phyloP scores from a whole-genome alignment of 2,888 invertebrate species.

The Hirtodrosophila histrioides region DNA sequence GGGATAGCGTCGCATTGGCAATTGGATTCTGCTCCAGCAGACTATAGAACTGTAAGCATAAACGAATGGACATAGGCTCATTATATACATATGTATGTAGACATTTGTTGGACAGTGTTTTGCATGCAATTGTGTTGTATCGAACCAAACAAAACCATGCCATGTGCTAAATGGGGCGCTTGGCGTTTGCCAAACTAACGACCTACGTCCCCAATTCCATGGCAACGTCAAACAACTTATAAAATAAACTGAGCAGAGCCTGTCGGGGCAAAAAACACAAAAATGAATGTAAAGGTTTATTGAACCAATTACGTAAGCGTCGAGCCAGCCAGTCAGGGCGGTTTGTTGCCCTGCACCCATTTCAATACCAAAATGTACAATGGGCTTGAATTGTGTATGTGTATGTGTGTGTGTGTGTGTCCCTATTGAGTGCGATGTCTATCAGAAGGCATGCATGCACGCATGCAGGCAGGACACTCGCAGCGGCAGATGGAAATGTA shows the following conservation, averaged over 20 bases:
- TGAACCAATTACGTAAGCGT: constrained; percentile 76
- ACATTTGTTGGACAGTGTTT: constrained; percentile 25
- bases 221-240: constrained; percentile 70
- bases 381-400: constrained; percentile 34
- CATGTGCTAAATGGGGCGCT: constrained; percentile 21
- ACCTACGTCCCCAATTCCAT: constrained; percentile 56
- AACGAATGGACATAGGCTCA: constrained; percentile 3
- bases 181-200: constrained; percentile 56
- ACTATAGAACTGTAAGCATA: constrained; percentile 88
- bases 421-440: constrained; percentile 30
- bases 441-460: constrained; percentile 19
- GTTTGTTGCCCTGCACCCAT: constrained; percentile 34
- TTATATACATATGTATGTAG: constrained; percentile 4
- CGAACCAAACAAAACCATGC: constrained; percentile 53
- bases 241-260: constrained; percentile 28
- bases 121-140: constrained; percentile 29
- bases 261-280: constrained; percentile 10
- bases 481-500: constrained; percentile 57
- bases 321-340: constrained; percentile 5
- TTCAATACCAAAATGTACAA: constrained; percentile 22
- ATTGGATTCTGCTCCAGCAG: constrained; percentile 89
- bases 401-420: constrained; percentile 3
- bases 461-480: constrained; percentile 25
- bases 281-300: constrained; percentile 60
- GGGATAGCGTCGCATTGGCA: constrained; percentile 89